These are phyloP conservation scores for Metaphire vulgaris DNA, from an alignment of 1,140 invertebrate genomes.

Conservation along the genomic window DNA sequence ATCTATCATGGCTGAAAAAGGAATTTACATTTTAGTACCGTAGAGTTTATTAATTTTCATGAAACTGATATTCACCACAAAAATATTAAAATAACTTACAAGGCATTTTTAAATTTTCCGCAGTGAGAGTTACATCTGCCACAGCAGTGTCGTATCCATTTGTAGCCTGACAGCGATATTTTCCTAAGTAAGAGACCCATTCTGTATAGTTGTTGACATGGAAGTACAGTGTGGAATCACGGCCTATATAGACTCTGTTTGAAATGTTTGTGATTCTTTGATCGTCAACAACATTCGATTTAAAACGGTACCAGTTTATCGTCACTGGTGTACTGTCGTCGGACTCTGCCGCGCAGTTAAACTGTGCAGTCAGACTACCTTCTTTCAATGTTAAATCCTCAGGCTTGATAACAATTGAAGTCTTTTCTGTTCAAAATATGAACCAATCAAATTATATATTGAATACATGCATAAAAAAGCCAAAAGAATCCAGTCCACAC, in stretches of 20 bases:
- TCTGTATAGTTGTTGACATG: not conserved
- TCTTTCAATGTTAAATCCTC: not conserved
- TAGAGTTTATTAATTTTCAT: too few species aligned
- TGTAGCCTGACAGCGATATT: not conserved
- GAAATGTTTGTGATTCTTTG: not conserved
- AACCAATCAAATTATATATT: not conserved
- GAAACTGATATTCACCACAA: too few species aligned
- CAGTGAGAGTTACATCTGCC: not conserved
- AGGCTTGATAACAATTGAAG: not conserved
- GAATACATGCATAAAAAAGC: not conserved
- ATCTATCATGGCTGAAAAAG: too few species aligned
- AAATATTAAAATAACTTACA: too few species aligned
- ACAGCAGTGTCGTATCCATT: not conserved
- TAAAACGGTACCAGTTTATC: constrained; percentile 6
- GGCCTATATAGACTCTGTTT: not conserved
- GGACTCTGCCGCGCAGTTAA: constrained; percentile 21
- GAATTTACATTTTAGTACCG: too few species aligned
- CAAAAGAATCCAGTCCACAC: too few species aligned
- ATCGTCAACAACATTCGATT: not conserved
- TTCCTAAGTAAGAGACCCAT: not conserved
- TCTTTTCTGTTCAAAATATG: not conserved
- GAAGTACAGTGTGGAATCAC: not conserved
- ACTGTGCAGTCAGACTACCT: not conserved
- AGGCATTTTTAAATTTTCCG: not conserved
- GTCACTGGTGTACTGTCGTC: constrained; percentile 23